Percentiles rank a stretch among this genome's conserved stretches.
Evolutionary conservation across 2,888 invertebrate species (phyloP).

Genomic region (Notodonta dromedarius): DNA sequence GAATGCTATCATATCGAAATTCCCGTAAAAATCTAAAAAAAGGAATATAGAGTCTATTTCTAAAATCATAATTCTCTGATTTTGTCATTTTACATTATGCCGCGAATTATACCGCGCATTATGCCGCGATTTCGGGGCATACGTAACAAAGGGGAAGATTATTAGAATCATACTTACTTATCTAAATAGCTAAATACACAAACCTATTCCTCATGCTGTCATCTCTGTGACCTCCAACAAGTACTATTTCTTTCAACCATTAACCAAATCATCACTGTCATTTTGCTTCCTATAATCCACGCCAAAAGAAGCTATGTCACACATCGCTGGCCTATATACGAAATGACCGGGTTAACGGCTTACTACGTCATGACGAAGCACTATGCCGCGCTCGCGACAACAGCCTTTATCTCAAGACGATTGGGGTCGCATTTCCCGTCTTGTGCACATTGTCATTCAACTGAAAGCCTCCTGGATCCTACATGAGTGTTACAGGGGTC

Average conservation of each 20-base stretch:
- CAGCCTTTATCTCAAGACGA: constrained; percentile 14
- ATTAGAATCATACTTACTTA: too few species aligned
- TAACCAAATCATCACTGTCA: not conserved
- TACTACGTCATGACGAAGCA: constrained; percentile 6
- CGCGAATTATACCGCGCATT: too few species aligned
- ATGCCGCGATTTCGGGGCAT: too few species aligned
- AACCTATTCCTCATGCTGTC: too few species aligned
- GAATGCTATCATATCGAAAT: not conserved
- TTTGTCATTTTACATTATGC: too few species aligned
- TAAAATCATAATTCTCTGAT: too few species aligned
- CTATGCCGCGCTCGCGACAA: constrained; percentile 9
- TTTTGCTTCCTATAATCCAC: not conserved
- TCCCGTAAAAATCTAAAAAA: too few species aligned
- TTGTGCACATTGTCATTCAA: constrained; percentile 19
- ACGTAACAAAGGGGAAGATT: too few species aligned
- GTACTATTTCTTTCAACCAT: not conserved
- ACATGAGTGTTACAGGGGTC: constrained; percentile 14
- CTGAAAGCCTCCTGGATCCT: constrained; percentile 17
- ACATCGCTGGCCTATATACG: constrained; percentile 8
- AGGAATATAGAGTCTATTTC: too few species aligned
- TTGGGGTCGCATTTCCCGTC: constrained; percentile 22
- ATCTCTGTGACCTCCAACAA: too few species aligned
- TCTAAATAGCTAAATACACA: too few species aligned
- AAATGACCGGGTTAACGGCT: constrained; percentile 7
- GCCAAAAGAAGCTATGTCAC: constrained; percentile 1